Base-by-base conservation (phyloP, 2,113 vertebrate genomes). In the Odocoileus virginianus region DNA sequence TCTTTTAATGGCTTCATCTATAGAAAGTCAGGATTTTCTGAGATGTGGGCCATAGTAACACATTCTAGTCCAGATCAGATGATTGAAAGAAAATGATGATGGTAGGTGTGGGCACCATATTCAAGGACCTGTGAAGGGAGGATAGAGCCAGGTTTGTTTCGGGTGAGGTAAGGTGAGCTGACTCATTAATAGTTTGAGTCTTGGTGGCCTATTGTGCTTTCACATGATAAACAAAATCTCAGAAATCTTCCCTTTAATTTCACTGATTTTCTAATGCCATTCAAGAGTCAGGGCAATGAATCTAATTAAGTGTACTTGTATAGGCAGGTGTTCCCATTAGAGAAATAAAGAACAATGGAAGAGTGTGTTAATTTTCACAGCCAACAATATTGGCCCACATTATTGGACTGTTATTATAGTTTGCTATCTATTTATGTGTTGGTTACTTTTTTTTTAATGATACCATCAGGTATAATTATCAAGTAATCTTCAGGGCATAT, bases 381-480 rank as follows among this genome's bases (percentile, higher is more conserved):
- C 52, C 94, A 93, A 97, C 55, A 98, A 92, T 95, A 96, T 96
- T 58, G 71, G 91, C 57, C 92, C 78, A 97, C 95, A 71, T 97
- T 97, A 97, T 88, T n/a, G 74, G 89, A 82, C 87, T n/a, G 60
- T 98, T 97, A 93, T 33, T n/a, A 74, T 82, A 96, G 55, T 97
- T 97, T 87, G 85, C 55, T 94, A 91, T 97, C 98, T 98, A 87
- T 95, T 97, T 94, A 76, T 17, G 2, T 55, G 40, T 23, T 97
- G 58, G 55, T 23, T 57, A 93, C 55, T 86, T 97, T 89, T 87
- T 57, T 47, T n/a, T 89, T 87, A 97, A 76, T 88, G 95, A 94
- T 27, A 82, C 92, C 81, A 91, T 97, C 89, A 97, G 98, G 97
- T 96, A 52, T 89, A 97, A 98, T 98, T 97, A 97, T 97, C 95